These are phyloP conservation scores for Scalopus aquaticus DNA, from an alignment of 2,113 vertebrate species.

Conservation along the genomic window DNA sequence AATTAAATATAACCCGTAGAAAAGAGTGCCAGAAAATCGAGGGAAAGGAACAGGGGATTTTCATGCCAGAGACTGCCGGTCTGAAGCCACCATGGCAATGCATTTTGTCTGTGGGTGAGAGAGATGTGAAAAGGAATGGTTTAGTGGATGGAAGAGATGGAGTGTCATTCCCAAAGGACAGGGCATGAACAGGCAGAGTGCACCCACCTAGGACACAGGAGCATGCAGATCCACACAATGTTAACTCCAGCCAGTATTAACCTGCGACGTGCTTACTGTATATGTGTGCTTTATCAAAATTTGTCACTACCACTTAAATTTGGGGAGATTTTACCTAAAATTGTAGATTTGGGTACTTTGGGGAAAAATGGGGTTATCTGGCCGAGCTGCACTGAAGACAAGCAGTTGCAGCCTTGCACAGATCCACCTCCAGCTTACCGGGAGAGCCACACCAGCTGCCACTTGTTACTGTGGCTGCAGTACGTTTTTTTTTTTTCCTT, in stretches of 20 bases:
- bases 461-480: background rate
- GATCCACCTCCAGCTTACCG: background rate
- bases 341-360: background rate
- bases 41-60: background rate
- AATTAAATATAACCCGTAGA: background rate
- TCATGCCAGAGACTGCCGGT: background rate
- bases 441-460: background rate
- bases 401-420: background rate
- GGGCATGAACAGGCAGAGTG: background rate
- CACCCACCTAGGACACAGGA: background rate
- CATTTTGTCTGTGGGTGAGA: background rate
- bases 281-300: background rate
- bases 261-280: background rate
- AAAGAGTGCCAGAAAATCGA: background rate
- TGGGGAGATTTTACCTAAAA: background rate
- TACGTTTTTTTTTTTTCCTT: too few relatives aligned
- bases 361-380: background rate
- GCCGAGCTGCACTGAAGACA: background rate
- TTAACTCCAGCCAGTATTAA: background rate
- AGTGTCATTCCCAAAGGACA: background rate
- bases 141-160: background rate
- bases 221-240: too few relatives aligned
- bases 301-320: background rate
- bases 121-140: background rate
- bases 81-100: background rate